These are phyloP conservation scores for Leptodirus hochenwartii DNA, from an alignment of 2,888 invertebrate species.

Conservation along the genomic window DNA sequence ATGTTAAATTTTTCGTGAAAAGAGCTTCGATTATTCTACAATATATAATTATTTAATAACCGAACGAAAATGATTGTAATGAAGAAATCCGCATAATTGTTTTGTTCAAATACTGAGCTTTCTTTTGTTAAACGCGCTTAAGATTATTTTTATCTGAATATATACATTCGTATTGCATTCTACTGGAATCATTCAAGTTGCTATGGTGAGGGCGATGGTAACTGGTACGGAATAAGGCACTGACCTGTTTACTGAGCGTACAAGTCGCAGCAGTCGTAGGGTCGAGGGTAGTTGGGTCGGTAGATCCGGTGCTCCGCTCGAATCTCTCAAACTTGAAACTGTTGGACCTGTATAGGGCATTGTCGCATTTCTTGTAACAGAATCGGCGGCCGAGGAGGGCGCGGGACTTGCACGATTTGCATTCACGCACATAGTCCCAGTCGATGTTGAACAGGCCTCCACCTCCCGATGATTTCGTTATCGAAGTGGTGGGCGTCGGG, in stretches of 20 bases:
- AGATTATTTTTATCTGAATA: too few species aligned
- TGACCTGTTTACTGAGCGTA: slow-evolving; percentile 49
- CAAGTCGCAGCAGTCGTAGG: slow-evolving; percentile 33
- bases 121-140: too few species aligned
- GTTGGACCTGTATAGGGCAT: slow-evolving; percentile 71
- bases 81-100: too few species aligned
- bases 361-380: slow-evolving; percentile 59
- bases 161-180: too few species aligned
- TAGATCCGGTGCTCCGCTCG: slow-evolving; percentile 44
- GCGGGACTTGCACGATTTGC: slow-evolving; percentile 34
- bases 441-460: slow-evolving; percentile 30
- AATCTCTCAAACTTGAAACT: slow-evolving; percentile 79
- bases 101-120: too few species aligned
- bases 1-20: too few species aligned
- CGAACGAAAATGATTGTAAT: too few species aligned
- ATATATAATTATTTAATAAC: too few species aligned
- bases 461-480: slow-evolving; percentile 18
- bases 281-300: background rate
- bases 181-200: too few species aligned
- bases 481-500: background rate
- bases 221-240: too few species aligned
- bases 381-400: slow-evolving; percentile 46
- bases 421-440: slow-evolving; percentile 35
- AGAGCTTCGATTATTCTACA: too few species aligned
- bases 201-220: too few species aligned